Evolutionary conservation across 2,888 invertebrate species (phyloP), one percentile per base, ranked within the genome.

Genomic region (Iphiclides podalirius): DNA sequence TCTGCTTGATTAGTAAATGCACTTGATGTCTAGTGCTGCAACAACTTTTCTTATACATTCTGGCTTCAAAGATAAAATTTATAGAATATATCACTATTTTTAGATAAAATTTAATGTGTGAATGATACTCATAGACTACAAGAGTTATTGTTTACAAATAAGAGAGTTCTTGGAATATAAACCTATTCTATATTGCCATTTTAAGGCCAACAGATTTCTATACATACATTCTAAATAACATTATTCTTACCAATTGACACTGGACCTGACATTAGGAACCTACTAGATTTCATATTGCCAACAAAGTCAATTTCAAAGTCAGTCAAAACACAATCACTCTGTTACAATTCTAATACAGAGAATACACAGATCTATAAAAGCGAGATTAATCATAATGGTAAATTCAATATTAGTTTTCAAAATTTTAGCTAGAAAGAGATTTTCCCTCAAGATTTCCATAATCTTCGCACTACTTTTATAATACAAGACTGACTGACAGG

Each of bases 211-310:
- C 2, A 40, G 37, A 34, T 43, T 43, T 31, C 37, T 37, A 43
- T 13, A 20, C 3, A 20, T 35, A 47, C 40, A 35, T 11, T 15
- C 41, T 47, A 47, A 23, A 6, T 40, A 47, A 47, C 28, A 39
- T 49, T 49, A 49, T 43, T 20, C 13, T 44, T 17, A 49, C 16
- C 38, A 49, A 49, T 49, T 49, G 49, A 49, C 49, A 12, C 14
- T 34, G 23, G 26, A 43, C n/a, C 43, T 49, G 42, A 49, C 28
- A 39, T 44, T 49, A 49, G 43, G 49, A 44, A 48, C 48, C 49
- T 49, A 49, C 34, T 26, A 39, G 23, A 26, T 44, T 49, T 43
- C 14, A 43, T 39, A 39, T 49, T 39, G 43, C 39, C 26, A 34
- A 44, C 34, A 33, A 13, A 31, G 7, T 43, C 3, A n/a, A 8